A percentile compares a stretch with the other conserved stretches of the same genome.
phyloP scores from a whole-genome alignment of 2,888 invertebrate species.

The Eulithis testata region DNA sequence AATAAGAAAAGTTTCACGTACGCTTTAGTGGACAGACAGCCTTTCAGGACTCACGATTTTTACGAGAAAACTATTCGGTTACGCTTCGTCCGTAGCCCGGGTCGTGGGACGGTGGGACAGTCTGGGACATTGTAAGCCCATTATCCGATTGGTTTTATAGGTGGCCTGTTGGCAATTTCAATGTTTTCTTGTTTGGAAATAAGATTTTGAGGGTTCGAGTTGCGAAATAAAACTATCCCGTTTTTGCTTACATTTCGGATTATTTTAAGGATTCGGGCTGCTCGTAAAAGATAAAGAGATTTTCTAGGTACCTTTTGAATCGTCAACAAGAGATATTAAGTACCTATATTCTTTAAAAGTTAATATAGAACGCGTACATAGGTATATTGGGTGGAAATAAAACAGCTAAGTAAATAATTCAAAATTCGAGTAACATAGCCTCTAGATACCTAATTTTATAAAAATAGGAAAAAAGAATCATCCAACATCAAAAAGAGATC shows the following conservation, averaged over 20 bases:
- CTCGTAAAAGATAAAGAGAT: constrained; percentile 7
- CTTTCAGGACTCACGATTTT: constrained; percentile 44
- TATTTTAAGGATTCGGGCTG: constrained; percentile 10
- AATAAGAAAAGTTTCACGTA: background rate
- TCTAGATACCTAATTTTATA: too few species aligned
- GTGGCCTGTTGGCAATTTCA: constrained; percentile 29
- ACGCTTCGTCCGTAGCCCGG: constrained; percentile 7
- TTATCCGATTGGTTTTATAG: constrained; percentile 42
- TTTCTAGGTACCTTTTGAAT: background rate
- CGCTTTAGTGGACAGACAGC: constrained; percentile 3
- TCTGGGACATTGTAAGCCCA: constrained; percentile 34
- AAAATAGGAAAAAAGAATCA: background rate
- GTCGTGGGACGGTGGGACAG: constrained; percentile 11
- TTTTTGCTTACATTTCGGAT: constrained; percentile 19
- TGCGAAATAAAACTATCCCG: constrained; percentile 20
- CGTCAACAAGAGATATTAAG: too few species aligned
- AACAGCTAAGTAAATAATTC: too few species aligned
- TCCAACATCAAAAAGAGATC: constrained; percentile 15
- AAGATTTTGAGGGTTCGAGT: constrained; percentile 32
- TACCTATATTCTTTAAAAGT: too few species aligned
- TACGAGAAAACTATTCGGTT: constrained; percentile 53
- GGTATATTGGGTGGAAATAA: too few species aligned
- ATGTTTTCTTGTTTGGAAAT: constrained; percentile 37
- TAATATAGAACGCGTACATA: too few species aligned
- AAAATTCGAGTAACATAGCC: too few species aligned